Percentiles rank a stretch among this genome's conserved stretches.
phyloP scores from a whole-genome alignment of 37 sponge, comb jelly and placozoan genomes.

The Chondrilla cf. caribensis region DNA sequence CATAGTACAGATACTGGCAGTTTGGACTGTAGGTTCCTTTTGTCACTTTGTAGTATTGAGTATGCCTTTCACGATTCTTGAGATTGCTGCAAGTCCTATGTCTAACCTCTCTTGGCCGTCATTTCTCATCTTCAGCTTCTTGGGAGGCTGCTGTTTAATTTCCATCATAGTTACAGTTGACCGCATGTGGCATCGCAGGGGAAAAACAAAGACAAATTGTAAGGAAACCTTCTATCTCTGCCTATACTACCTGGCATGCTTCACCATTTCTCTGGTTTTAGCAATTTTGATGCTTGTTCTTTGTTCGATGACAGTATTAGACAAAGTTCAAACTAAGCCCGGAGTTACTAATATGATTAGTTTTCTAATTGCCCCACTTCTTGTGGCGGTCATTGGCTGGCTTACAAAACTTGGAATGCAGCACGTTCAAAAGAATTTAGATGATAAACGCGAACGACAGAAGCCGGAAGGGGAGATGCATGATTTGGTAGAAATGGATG shows the following conservation, averaged over 20 bases:
- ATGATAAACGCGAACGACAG: background rate
- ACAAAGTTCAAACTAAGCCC: constrained; percentile 17
- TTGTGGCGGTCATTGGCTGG: constrained; percentile 1
- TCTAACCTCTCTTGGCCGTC: background rate
- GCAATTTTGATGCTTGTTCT: constrained; percentile 8
- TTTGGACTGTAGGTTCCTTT: background rate
- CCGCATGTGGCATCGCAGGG: background rate
- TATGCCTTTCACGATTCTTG: background rate
- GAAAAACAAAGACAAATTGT: constrained; percentile 5
- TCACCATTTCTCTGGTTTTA: background rate
- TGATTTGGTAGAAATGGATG: background rate
- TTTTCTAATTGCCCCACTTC: constrained; percentile 23
- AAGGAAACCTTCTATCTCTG: constrained; percentile 20
- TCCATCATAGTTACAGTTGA: constrained; percentile 1
- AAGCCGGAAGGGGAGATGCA: background rate
- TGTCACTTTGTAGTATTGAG: constrained; percentile 2
- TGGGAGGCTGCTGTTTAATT: background rate
- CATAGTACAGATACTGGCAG: background rate
- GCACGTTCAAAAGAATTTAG: background rate
- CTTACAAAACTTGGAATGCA: constrained; percentile 15
- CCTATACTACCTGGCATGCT: constrained; percentile 20
- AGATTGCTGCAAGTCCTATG: background rate
- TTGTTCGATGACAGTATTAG: constrained; percentile 1
- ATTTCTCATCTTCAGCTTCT: background rate
- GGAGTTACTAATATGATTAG: constrained; percentile 23